Percentiles rank a stretch among this genome's conserved stretches.
Evolutionary conservation across 23 tunicate species (phyloP).

Genomic region (Aplidium turbinatum): DNA sequence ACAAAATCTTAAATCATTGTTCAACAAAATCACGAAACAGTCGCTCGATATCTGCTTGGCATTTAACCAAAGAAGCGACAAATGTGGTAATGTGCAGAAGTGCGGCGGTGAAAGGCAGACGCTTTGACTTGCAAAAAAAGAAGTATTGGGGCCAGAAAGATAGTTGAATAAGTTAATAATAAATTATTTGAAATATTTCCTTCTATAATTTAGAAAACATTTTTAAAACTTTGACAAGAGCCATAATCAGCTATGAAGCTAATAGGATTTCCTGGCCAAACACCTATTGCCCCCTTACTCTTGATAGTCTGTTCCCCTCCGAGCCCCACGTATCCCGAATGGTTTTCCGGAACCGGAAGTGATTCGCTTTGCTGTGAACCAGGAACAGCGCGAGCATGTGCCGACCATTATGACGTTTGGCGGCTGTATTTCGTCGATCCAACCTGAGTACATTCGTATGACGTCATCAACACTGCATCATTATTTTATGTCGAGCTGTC

Average conservation of each 20-base stretch:
- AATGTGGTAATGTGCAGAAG: no score
- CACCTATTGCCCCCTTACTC: constrained; percentile 18
- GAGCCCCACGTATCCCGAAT: constrained; percentile 79
- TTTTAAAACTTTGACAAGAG: no score
- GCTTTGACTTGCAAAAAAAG: no score
- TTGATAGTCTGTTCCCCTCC: constrained; percentile 48
- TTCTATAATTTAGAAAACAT: no score
- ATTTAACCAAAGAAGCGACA: no score
- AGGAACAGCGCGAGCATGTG: constrained; percentile 27
- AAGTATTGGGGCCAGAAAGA: no score
- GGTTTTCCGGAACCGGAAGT: constrained; percentile 25
- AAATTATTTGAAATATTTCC: no score
- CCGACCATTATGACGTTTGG: neutral
- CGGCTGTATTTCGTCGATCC: neutral
- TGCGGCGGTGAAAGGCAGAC: no score
- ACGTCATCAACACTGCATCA: neutral
- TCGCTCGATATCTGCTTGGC: neutral
- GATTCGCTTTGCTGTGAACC: constrained; percentile 47
- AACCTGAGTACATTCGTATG: neutral
- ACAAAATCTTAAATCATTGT: no score
- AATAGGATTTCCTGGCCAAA: neutral
- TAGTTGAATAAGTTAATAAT: no score
- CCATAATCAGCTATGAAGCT: no score
- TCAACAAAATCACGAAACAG: neutral
- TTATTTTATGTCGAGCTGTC: no score